These are phyloP conservation scores for Emydoidea blandingii DNA, from an alignment of 2,797 vertebrate genomes.

Conservation along the genomic window DNA sequence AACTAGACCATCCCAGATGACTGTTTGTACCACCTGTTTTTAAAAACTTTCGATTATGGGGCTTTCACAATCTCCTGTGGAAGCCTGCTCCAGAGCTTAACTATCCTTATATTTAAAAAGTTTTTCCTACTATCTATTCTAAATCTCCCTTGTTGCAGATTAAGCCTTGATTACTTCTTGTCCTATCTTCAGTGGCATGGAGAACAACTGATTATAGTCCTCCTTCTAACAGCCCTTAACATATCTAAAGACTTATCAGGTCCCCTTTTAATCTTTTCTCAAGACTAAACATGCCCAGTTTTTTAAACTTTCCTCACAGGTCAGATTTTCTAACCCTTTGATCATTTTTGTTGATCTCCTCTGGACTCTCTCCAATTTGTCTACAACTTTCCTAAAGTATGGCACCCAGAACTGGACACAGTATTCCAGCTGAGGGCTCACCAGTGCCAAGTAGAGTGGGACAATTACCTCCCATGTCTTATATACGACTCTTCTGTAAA, in stretches of 20 bases:
- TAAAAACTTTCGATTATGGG: background rate
- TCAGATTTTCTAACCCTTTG: background rate
- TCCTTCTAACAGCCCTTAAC: background rate
- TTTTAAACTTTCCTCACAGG: background rate
- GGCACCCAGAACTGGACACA: background rate
- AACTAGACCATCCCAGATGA: fast-evolving
- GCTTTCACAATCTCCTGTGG: background rate
- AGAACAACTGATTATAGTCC: background rate
- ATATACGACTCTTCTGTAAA: no score
- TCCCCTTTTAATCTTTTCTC: no score
- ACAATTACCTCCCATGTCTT: background rate
- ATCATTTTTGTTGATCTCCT: background rate
- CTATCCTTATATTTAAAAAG: no score
- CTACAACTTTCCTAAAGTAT: background rate
- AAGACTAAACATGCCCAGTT: no score
- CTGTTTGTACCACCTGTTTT: background rate
- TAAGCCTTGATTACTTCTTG: background rate
- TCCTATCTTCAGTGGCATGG: background rate
- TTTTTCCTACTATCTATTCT: background rate
- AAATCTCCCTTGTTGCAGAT: background rate
- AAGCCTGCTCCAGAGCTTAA: background rate
- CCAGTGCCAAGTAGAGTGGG: background rate
- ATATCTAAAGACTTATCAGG: background rate
- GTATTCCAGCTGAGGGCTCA: no score
- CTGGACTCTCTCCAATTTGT: background rate